Evolutionary conservation across 2,888 invertebrate species (phyloP).

Genomic region (Vannuccia rotundouncinata): DNA sequence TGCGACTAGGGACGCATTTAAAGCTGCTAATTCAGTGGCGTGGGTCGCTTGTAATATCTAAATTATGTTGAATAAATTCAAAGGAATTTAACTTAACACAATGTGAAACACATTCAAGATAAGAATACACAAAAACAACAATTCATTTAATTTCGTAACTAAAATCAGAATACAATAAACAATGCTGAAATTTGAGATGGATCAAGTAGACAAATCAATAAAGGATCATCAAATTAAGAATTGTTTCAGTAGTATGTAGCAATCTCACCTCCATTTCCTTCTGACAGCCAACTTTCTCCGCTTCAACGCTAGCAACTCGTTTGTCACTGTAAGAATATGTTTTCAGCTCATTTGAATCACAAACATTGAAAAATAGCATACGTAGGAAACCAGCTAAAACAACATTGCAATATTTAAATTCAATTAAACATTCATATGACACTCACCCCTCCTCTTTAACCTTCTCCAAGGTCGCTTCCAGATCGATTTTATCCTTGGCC

Average conservation of each 20-base stretch:
- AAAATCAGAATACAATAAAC: background rate
- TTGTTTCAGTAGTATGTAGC: too few species aligned
- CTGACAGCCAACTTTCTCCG: background rate
- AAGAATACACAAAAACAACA: background rate
- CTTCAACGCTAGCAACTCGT: background rate
- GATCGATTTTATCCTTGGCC: background rate
- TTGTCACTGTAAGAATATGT: background rate
- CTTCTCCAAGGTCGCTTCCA: background rate
- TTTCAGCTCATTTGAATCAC: too few species aligned
- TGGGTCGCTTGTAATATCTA: background rate
- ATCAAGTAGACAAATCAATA: too few species aligned
- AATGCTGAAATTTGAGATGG: too few species aligned
- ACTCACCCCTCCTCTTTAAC: constrained; percentile 11
- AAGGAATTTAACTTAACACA: background rate
- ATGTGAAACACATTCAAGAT: background rate
- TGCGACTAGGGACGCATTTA: background rate
- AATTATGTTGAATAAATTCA: too few species aligned
- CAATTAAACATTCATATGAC: background rate
- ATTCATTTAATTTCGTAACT: too few species aligned
- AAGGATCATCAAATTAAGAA: too few species aligned
- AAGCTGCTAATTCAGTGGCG: background rate
- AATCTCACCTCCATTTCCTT: background rate
- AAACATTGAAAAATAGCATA: background rate
- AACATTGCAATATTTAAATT: background rate
- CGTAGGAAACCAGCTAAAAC: background rate